Conservation (phyloP, 2,797 vertebrate species). For the Muraenolepis orangiensis region DNA sequence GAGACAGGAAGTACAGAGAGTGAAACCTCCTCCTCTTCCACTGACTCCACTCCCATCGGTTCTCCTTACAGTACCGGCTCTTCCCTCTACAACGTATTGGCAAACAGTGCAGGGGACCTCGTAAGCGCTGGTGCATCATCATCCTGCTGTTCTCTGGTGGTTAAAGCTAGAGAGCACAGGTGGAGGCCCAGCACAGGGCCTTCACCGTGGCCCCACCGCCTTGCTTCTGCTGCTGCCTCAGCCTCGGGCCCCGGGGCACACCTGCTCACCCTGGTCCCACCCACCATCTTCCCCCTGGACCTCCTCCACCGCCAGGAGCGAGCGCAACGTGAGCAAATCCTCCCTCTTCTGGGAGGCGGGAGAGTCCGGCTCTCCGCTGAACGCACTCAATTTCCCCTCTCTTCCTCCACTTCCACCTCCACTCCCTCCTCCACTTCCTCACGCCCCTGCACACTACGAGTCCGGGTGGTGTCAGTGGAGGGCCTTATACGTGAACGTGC, state of each 20-base stretch:
- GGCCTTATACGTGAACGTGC: slow-evolving; percentile 35
- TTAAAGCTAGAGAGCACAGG: slow-evolving; percentile 22
- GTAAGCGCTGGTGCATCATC: slow-evolving; percentile 30
- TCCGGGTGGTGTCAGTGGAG: slow-evolving; percentile 66
- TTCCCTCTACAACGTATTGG: slow-evolving; percentile 19
- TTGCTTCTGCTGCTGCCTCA: not conserved
- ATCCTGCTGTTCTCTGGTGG: slow-evolving; percentile 43
- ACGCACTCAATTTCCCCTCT: slow-evolving; percentile 9
- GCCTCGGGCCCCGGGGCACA: slow-evolving; percentile 6
- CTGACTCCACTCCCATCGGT: slow-evolving; percentile 53
- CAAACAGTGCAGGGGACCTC: slow-evolving; percentile 8
- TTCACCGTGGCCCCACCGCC: slow-evolving; percentile 18
- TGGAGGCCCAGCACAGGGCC: slow-evolving; percentile 6
- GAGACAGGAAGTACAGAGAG: slow-evolving; percentile 48
- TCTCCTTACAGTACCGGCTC: slow-evolving; percentile 39
- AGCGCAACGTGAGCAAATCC: slow-evolving; percentile 56
- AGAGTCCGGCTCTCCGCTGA: slow-evolving; percentile 59
- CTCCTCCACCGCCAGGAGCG: slow-evolving; percentile 60
- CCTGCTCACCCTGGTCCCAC: slow-evolving; percentile 43
- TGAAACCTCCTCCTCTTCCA: slow-evolving; percentile 57
- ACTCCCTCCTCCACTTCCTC: not conserved
- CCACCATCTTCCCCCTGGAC: slow-evolving; percentile 56
- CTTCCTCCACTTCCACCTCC: slow-evolving; percentile 11
- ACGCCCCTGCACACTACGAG: slow-evolving; percentile 47
- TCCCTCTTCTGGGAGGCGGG: slow-evolving; percentile 58